A percentile compares a stretch with the other conserved stretches of the same genome.
phyloP scores from a whole-genome alignment of 53 echinoderm and acorn worm genomes.

The Holothuria leucospilota region DNA sequence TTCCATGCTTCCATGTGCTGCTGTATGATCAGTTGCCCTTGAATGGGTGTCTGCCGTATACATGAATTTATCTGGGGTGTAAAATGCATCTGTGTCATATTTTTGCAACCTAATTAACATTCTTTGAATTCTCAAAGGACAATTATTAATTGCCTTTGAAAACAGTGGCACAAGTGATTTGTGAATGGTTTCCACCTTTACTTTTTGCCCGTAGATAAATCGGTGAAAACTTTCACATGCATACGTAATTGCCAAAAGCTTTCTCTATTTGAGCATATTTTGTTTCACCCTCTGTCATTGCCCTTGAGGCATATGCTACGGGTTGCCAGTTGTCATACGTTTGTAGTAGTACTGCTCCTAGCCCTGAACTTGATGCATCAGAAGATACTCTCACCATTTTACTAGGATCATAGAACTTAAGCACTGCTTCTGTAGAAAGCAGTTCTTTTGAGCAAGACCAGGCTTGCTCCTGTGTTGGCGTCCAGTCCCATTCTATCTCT shows the following conservation, averaged over 20 bases:
- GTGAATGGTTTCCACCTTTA: slow-evolving; percentile 59
- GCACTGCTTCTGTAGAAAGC: neutral
- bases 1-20: neutral
- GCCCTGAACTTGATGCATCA: slow-evolving; percentile 48
- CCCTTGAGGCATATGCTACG: slow-evolving; percentile 68
- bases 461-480: slow-evolving; percentile 11
- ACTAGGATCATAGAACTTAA: neutral
- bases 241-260: slow-evolving; percentile 54
- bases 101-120: slow-evolving; percentile 59
- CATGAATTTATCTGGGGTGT: slow-evolving; percentile 49
- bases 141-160: slow-evolving; percentile 16
- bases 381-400: neutral
- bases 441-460: slow-evolving; percentile 38
- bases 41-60: slow-evolving; percentile 53
- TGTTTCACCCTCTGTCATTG: slow-evolving; percentile 47
- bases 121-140: slow-evolving; percentile 62
- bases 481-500: slow-evolving; percentile 61
- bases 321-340: slow-evolving; percentile 17
- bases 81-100: slow-evolving; percentile 53
- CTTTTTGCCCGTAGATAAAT: slow-evolving; percentile 48
- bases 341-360: slow-evolving; percentile 71
- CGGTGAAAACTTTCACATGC: slow-evolving; percentile 70
- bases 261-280: slow-evolving; percentile 66
- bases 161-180: slow-evolving; percentile 60
- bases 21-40: neutral